Percentiles rank a stretch among this genome's conserved stretches.
Evolutionary conservation across 2,888 invertebrate genomes (phyloP).

Genomic region (Pandemis cinnamomeana): DNA sequence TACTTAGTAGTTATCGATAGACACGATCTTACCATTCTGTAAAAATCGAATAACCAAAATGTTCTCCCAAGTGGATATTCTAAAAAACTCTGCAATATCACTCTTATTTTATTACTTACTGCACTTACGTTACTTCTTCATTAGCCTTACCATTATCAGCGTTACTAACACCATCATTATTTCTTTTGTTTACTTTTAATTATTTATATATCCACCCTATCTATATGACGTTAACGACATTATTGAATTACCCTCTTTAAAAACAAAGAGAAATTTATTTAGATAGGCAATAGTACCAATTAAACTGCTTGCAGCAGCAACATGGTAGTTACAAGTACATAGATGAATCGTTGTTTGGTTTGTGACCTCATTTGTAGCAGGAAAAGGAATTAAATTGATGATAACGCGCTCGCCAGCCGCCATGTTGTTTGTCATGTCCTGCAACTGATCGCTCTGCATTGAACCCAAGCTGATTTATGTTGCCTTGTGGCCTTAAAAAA

Average conservation of each 20-base stretch:
- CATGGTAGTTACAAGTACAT: slow-evolving; percentile 50
- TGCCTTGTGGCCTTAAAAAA: not conserved
- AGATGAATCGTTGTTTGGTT: slow-evolving; percentile 65
- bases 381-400: slow-evolving; percentile 80
- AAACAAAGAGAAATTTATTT: not conserved
- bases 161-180: slow-evolving; percentile 14
- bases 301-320: slow-evolving; percentile 43
- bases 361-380: slow-evolving; percentile 82
- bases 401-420: slow-evolving; percentile 66
- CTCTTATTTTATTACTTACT: slow-evolving; percentile 1
- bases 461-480: slow-evolving; percentile 6
- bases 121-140: not conserved
- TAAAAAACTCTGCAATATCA: slow-evolving; percentile 52
- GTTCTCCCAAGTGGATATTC: not conserved
- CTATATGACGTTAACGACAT: slow-evolving; percentile 7
- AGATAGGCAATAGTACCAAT: slow-evolving; percentile 12
- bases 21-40: not conserved
- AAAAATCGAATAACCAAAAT: not conserved
- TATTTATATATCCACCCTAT: slow-evolving; percentile 22
- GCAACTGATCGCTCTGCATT: slow-evolving; percentile 26
- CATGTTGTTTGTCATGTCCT: slow-evolving; percentile 57
- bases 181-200: slow-evolving; percentile 19
- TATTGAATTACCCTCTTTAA: slow-evolving; percentile 6
- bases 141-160: slow-evolving; percentile 6
- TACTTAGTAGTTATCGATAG: not conserved